phyloP scores from a whole-genome alignment of 2,113 vertebrate species.

The Galemys pyrenaicus region DNA sequence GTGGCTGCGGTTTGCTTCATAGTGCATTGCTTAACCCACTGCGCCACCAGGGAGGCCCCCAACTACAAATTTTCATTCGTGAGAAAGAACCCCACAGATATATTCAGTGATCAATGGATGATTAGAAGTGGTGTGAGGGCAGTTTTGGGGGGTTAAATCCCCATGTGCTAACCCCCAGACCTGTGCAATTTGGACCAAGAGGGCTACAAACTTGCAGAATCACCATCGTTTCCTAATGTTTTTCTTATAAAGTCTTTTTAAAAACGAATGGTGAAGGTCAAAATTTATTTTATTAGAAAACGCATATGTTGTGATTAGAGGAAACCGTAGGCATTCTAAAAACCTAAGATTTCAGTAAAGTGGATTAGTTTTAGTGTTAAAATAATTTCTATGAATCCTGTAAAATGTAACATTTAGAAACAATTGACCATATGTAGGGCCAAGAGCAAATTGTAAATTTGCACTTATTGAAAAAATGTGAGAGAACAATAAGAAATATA shows the following conservation, averaged over 20 bases:
- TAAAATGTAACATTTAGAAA: background rate
- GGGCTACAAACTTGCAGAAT: background rate
- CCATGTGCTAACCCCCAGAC: background rate
- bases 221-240: background rate
- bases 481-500: background rate
- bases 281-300: background rate
- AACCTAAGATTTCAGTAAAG: slow-evolving; percentile 1
- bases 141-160: background rate
- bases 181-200: background rate
- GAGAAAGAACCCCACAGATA: background rate
- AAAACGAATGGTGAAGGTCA: background rate
- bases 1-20: too few species aligned
- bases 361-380: background rate
- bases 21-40: too few species aligned
- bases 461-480: background rate
- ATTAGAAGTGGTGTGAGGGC: background rate
- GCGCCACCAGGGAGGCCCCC: background rate
- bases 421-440: background rate
- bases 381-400: background rate
- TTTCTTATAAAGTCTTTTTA: background rate
- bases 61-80: background rate
- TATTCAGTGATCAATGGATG: background rate
- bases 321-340: background rate
- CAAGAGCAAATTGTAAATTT: background rate
- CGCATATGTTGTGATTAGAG: background rate